A percentile compares a stretch with the other conserved stretches of the same genome.
Conservation (phyloP, 64 coral and sea anemone genomes). For the Dendronephthya gigantea region DNA sequence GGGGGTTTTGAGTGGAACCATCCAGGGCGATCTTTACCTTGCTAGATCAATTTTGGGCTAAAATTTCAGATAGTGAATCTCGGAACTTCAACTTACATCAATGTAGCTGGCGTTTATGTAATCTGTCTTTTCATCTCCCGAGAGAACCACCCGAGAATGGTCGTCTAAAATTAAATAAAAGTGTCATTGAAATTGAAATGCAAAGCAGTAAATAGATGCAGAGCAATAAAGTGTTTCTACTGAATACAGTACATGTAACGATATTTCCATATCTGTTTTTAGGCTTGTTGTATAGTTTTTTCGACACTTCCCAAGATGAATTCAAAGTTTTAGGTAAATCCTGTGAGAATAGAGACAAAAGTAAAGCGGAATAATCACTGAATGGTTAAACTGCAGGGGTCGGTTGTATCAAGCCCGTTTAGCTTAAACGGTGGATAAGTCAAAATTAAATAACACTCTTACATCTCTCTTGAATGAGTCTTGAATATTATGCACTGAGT, state of each 20-base stretch:
- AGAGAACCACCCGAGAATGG: slow-evolving; percentile 53
- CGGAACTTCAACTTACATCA: slow-evolving; percentile 42
- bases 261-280: slow-evolving; percentile 99
- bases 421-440: no score
- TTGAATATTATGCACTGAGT: no score
- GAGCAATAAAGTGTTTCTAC: neutral
- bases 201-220: neutral
- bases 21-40: no score
- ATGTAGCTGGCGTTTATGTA: slow-evolving; percentile 92
- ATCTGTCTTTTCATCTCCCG: slow-evolving; percentile 37
- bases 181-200: neutral
- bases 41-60: no score
- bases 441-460: no score
- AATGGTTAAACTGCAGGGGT: no score
- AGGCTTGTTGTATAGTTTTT: slow-evolving; percentile 54
- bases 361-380: no score
- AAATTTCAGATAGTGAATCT: slow-evolving; percentile 48
- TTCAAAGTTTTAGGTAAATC: neutral
- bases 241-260: slow-evolving; percentile 57
- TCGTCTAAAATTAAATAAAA: slow-evolving; percentile 48
- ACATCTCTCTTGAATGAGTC: no score
- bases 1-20: no score
- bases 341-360: no score
- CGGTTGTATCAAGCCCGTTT: no score
- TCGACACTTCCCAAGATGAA: slow-evolving; percentile 6